Evolutionary conservation across 2,797 vertebrate genomes (phyloP).

Genomic region (Danio tinwini): DNA sequence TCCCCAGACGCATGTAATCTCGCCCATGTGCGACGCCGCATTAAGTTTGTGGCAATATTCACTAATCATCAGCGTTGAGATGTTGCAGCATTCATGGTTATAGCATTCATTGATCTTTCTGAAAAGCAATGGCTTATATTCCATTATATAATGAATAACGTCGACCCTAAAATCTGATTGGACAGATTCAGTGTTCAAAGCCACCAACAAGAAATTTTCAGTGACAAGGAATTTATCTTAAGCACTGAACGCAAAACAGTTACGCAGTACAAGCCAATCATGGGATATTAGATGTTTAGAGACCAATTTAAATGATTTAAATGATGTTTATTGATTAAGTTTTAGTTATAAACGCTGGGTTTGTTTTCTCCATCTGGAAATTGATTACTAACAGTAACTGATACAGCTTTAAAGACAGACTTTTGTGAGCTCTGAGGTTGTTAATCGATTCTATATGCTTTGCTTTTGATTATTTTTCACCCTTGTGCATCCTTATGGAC

Average conservation of each 20-base stretch:
- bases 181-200: neutral
- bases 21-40: neutral
- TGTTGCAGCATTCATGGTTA: conserved; percentile 9
- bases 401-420: too few species aligned
- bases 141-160: neutral
- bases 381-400: too few species aligned
- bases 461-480: too few species aligned
- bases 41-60: conserved; percentile 14
- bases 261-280: neutral
- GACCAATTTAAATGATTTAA: neutral
- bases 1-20: conserved; percentile 32
- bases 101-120: conserved; percentile 17
- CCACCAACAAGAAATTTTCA: neutral
- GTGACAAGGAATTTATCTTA: neutral
- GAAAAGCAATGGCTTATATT: conserved; percentile 17
- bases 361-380: too few species aligned
- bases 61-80: conserved; percentile 23
- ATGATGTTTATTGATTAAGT: neutral
- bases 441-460: too few species aligned
- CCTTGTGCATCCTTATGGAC: too few species aligned
- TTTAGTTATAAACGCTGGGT: too few species aligned
- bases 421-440: too few species aligned
- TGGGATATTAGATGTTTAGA: neutral
- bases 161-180: conserved; percentile 19
- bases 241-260: neutral